Conservation (phyloP, 2,797 vertebrate species). For the Oreochromis mossambicus region DNA sequence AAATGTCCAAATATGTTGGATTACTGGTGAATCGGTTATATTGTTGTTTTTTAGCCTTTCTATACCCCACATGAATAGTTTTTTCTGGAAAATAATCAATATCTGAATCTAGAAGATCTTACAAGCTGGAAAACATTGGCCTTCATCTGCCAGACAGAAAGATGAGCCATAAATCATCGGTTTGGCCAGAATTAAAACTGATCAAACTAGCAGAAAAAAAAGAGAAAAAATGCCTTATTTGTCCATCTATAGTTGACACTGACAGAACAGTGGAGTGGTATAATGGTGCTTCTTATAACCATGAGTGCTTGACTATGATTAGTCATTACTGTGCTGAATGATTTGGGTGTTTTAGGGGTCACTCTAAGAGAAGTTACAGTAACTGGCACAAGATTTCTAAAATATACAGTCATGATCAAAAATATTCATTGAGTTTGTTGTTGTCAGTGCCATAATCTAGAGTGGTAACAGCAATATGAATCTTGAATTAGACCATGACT, state of each 20-base stretch:
- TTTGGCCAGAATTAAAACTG: neutral
- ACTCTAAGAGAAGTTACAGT: neutral
- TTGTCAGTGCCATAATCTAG: neutral
- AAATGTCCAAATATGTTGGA: neutral
- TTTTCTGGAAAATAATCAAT: neutral
- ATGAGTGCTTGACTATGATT: neutral
- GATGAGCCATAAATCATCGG: neutral
- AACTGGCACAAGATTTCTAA: fast-evolving
- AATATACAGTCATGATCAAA: neutral
- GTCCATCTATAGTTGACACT: neutral
- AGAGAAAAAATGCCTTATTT: neutral
- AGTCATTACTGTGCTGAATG: neutral
- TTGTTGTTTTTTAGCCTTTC: neutral
- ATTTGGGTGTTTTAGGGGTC: neutral
- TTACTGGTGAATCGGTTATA: neutral
- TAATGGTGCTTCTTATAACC: neutral
- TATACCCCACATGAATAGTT: neutral
- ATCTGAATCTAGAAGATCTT: neutral
- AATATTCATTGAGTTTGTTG: neutral
- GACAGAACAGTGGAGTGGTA: neutral
- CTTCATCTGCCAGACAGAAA: neutral
- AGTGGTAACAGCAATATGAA: neutral
- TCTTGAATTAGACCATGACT: neutral
- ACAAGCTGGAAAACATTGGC: neutral
- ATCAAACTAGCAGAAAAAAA: neutral